A percentile compares a stretch with the other conserved stretches of the same genome.
phyloP scores from a whole-genome alignment of 2,888 invertebrate species.

The Drosophila barbarae region DNA sequence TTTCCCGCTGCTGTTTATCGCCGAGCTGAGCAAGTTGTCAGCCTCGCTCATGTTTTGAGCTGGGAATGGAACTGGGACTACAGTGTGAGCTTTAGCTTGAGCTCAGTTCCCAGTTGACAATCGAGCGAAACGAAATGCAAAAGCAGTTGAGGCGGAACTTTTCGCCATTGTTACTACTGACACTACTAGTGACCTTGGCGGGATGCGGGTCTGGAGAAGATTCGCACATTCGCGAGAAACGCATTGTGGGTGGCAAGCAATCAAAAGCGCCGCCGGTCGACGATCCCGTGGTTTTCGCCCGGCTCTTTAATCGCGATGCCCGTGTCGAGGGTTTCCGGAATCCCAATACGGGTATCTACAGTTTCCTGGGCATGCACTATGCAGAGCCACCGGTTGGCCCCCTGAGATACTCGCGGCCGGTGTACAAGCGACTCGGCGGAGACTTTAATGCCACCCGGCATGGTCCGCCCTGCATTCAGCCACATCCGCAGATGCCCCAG shows the following conservation, averaged over 20 bases:
- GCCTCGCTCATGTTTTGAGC: slow-evolving; percentile 45
- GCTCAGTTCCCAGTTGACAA: slow-evolving; percentile 60
- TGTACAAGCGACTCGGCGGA: slow-evolving; percentile 80
- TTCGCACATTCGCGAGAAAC: slow-evolving; percentile 70
- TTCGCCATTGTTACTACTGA: slow-evolving; percentile 18
- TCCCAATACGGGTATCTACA: slow-evolving; percentile 83
- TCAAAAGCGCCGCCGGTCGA: slow-evolving; percentile 85
- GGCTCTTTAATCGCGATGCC: slow-evolving; percentile 83
- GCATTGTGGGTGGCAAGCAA: slow-evolving; percentile 85
- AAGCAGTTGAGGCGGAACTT: slow-evolving; percentile 53
- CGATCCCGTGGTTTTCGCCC: slow-evolving; percentile 86
- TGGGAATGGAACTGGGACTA: slow-evolving; percentile 20
- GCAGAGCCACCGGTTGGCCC: slow-evolving; percentile 82
- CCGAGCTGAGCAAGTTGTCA: slow-evolving; percentile 49
- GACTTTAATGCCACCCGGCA: slow-evolving; percentile 82
- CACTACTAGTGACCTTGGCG: slow-evolving; percentile 40
- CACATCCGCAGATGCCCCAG: slow-evolving; percentile 77
- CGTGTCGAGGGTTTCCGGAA: slow-evolving; percentile 84
- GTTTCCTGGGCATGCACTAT: slow-evolving; percentile 87
- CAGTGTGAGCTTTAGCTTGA: slow-evolving; percentile 11
- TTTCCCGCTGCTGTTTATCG: slow-evolving; percentile 50
- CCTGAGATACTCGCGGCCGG: slow-evolving; percentile 83
- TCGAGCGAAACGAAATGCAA: slow-evolving; percentile 56
- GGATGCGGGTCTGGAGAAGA: neutral
- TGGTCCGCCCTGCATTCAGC: slow-evolving; percentile 84